Base-by-base conservation (phyloP, 2,888 invertebrate species). In the Tipula lateralis region DNA sequence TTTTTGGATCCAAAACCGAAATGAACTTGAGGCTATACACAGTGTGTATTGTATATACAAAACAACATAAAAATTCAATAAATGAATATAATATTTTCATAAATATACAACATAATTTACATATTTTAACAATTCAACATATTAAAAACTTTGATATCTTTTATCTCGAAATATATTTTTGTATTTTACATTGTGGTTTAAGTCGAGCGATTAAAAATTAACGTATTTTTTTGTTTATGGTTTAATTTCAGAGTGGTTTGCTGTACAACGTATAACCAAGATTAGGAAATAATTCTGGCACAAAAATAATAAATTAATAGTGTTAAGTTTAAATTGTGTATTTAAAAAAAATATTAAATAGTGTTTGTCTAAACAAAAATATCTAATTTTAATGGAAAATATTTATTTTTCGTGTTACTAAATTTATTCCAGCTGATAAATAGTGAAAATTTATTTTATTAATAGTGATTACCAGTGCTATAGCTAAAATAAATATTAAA, bases 401-500 rank as follows among this genome's bases (percentile, higher is more conserved):
- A 24, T 66, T 66, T 24, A 66, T 24, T 9, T 66, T 66, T 24
- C 24, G 66, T 66, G 66, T 50, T 66, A 24, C 66, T 44, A 66
- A 24, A 12, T 66, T 66, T 3, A n/a, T n/a, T n/a, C n/a, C n/a
- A n/a, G n/a, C n/a, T n/a, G n/a, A 4, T 16, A 36, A 36, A 36
- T 36, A 2, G 44, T 50, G 44, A 50, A 50, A 50, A 50, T 6
- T 66, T 66, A 9, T 24, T 24, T 30, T 13, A 83, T 83, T 83
- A 19, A 24, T 1, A 84, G 36, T 66, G 66, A 24, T 82, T 34
- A 9, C 12, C 32, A 34, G 30, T 16, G 2, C 12, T n/a, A n/a
- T 83, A 83, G 32, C 19, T 16, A 29, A 83, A 83, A 30, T 16
- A 29, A 83, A 81, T 66, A n/a, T n/a, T 29, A 16, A 13, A 90